A percentile compares a stretch with the other conserved stretches of the same genome.
phyloP scores from a whole-genome alignment of 2,888 invertebrate species.

The Formica aserva region DNA sequence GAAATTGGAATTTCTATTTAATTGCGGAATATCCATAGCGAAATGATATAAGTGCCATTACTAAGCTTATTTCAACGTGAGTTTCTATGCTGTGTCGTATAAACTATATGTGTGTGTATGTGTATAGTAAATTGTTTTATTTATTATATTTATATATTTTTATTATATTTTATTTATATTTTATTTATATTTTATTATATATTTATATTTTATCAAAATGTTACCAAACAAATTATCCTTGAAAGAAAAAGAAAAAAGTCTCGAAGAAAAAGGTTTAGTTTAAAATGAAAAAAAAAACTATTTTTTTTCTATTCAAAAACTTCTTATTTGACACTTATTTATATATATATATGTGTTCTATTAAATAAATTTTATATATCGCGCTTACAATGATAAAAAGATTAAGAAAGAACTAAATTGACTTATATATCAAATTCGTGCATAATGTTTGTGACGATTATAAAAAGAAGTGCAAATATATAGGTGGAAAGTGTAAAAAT shows the following conservation, averaged over 20 bases:
- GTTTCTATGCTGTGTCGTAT: not conserved
- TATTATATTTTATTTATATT: not conserved
- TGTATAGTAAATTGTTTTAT: not conserved
- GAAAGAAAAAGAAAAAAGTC: not conserved
- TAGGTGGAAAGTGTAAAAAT: not conserved
- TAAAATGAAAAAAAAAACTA: not conserved
- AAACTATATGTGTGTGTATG: not conserved
- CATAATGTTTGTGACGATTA: not conserved
- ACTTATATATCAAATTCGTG: not conserved
- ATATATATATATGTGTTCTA: not conserved
- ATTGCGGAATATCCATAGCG: not conserved
- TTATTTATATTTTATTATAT: too few relatives aligned
- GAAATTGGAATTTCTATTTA: slow-evolving; percentile 3
- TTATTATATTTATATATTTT: not conserved
- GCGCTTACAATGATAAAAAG: not conserved
- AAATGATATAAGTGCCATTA: not conserved
- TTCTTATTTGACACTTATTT: not conserved
- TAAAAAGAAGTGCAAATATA: not conserved
- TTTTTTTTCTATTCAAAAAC: not conserved
- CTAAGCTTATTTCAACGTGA: not conserved
- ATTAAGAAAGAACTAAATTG: not conserved
- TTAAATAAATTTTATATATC: not conserved
- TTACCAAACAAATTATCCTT: not conserved
- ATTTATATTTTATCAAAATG: not conserved
- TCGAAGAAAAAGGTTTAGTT: not conserved